Evolutionary conservation across 2,113 vertebrate species (phyloP), one percentile per base, ranked within the genome.

Genomic region (Noturus placidus): DNA sequence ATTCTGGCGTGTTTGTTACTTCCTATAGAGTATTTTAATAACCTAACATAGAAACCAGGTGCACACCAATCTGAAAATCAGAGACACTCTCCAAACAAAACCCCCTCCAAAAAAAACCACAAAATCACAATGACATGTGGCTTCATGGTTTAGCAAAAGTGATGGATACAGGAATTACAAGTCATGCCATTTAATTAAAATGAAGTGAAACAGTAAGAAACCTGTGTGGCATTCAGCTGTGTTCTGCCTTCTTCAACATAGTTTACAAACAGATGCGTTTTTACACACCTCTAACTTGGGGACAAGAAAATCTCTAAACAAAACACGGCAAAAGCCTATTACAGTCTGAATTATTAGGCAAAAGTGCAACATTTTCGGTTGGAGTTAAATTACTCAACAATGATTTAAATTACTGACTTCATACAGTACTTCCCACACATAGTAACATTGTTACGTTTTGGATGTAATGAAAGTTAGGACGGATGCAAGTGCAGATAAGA

Each of bases 1-100:
- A 63, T 84, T 86, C 74, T 89, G 88, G 86, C 88, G 84, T 54
- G 87, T 90, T 87, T 92, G 86, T 83, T 84, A 63, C 86, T 46
- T 87, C 57, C 74, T 78, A 56, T 57, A 88, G 79, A 88, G 10
- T 30, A 46, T 27, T 87, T 83, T 83, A 63, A 83, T 52, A 76
- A 38, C 46, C 0, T 52, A 78, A 87, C 50, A 33, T 8, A 38
- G 72, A 83, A 27, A 59, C 38, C 87, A 84, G 81, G 79, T 74
- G 79, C 79, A 70, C 15, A 80, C 19, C 20, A 56, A 74, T 57
- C 30, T 25, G n/a, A 87, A 65, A 76, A 27, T 70, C 50, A 84
- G 30, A 85, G 17, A 22, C 4, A 67, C 86, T 83, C 78, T 46
- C 22, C 4, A 46, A 74, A 35, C 8, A 38, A 13, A 74, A 25